Evolutionary conservation across 2,797 vertebrate species (phyloP).

Genomic region (Oryzias dopingdopingensis): DNA sequence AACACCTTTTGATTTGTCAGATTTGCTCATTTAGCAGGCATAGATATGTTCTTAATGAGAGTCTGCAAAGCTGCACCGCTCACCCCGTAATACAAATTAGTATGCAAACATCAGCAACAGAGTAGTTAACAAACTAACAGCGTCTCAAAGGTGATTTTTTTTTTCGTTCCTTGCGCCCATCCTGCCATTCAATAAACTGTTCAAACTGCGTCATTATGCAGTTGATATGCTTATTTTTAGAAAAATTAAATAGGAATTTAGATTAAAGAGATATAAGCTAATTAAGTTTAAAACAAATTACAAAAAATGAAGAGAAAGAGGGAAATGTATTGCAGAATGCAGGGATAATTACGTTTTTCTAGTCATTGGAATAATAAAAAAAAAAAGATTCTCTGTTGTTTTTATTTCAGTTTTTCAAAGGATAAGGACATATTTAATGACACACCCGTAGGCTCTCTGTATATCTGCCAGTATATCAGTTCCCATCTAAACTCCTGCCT

Average conservation of each 20-base stretch:
- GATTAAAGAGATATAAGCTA: neutral
- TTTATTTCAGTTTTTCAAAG: conserved; percentile 1
- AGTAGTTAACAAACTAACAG: conserved; percentile 30
- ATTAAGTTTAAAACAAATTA: neutral
- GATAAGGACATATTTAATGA: conserved; percentile 18
- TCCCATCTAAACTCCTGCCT: conserved; percentile 49
- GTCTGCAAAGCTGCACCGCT: conserved; percentile 25
- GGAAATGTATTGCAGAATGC: neutral
- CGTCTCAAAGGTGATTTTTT: neutral
- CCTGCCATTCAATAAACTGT: no score
- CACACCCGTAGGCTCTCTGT: conserved; percentile 19
- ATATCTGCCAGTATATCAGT: conserved; percentile 29
- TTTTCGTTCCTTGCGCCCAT: no score
- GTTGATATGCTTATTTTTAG: no score
- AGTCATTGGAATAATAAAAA: neutral
- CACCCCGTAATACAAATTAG: conserved; percentile 36
- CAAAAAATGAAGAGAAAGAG: no score
- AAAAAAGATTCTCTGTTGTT: neutral
- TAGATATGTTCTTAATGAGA: conserved; percentile 43
- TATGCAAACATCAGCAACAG: conserved; percentile 39
- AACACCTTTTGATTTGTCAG: conserved; percentile 34
- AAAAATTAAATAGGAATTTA: no score
- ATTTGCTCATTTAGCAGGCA: conserved; percentile 34
- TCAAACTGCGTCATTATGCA: no score
- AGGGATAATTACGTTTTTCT: neutral